Conservation (phyloP, 2,113 vertebrate species). For the Nicator chloris region DNA sequence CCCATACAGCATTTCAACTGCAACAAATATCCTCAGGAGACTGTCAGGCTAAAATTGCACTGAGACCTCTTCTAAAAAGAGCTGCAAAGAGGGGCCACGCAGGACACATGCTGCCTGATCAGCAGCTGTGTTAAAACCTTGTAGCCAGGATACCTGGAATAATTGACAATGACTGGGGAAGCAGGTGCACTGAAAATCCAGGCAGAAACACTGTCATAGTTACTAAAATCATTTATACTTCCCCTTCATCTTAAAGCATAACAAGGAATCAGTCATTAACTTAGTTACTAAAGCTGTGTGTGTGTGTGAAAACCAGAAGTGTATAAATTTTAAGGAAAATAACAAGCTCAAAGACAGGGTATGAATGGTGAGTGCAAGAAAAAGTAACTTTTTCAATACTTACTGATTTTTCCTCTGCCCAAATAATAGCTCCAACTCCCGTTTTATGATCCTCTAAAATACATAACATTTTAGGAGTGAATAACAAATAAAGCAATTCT, state of each 20-base stretch:
- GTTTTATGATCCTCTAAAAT: conserved; percentile 95
- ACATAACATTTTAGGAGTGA: conserved; percentile 41
- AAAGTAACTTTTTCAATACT: conserved; percentile 63
- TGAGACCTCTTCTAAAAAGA: neutral
- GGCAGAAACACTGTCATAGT: neutral
- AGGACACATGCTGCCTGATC: neutral
- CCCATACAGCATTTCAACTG: neutral
- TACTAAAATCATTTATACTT: neutral
- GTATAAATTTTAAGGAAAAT: neutral
- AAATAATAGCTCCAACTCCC: conserved; percentile 93
- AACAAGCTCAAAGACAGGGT: neutral
- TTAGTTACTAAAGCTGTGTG: neutral
- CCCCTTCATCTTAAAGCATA: neutral
- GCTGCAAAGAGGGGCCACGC: neutral
- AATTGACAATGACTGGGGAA: neutral
- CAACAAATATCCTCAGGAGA: neutral
- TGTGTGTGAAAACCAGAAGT: neutral
- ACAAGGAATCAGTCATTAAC: neutral
- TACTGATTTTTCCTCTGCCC: conserved; percentile 87
- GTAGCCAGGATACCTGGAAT: neutral
- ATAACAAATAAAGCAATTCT: neutral
- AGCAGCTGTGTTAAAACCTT: neutral
- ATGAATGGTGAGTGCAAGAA: neutral
- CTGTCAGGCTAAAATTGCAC: neutral
- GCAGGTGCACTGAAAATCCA: neutral